A percentile compares a stretch with the other conserved stretches of the same genome.
Conservation (phyloP, 2,888 invertebrate genomes). For the Mantis religiosa region DNA sequence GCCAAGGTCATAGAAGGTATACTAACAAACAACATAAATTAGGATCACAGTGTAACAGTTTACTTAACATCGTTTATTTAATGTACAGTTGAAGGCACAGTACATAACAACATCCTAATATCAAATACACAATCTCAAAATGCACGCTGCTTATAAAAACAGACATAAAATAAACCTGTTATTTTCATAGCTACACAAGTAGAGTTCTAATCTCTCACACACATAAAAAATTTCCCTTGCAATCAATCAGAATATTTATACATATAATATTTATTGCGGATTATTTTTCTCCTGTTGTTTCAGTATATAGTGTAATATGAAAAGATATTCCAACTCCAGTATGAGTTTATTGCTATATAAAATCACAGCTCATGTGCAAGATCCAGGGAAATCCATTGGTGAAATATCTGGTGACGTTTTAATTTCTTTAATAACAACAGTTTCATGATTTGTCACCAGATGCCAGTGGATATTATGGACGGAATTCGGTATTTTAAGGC, state of each 20-base stretch:
- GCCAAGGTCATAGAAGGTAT: no score
- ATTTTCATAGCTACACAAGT: not conserved
- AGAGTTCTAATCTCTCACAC: not conserved
- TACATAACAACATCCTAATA: not conserved
- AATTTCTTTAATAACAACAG: not conserved
- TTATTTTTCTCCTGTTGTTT: not conserved
- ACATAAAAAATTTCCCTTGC: not conserved
- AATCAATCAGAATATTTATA: not conserved
- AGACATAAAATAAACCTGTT: not conserved
- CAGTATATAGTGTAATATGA: not conserved
- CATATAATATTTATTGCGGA: not conserved
- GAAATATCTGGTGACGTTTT: not conserved
- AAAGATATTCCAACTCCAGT: slow-evolving; percentile 4
- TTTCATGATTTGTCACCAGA: not conserved
- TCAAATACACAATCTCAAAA: slow-evolving; percentile 7
- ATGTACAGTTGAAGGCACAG: slow-evolving; percentile 1
- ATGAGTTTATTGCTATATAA: slow-evolving; percentile 1
- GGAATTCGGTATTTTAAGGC: not conserved
- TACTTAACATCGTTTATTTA: not conserved
- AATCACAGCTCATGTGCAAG: not conserved
- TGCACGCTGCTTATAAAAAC: slow-evolving; percentile 1
- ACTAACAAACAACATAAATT: no score
- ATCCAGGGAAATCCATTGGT: not conserved
- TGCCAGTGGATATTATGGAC: not conserved
- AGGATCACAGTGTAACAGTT: not conserved